Evolutionary conservation across 1,140 invertebrate genomes (phyloP), one percentile per base, ranked within the genome.

Genomic region (Antheraea pernyi): DNA sequence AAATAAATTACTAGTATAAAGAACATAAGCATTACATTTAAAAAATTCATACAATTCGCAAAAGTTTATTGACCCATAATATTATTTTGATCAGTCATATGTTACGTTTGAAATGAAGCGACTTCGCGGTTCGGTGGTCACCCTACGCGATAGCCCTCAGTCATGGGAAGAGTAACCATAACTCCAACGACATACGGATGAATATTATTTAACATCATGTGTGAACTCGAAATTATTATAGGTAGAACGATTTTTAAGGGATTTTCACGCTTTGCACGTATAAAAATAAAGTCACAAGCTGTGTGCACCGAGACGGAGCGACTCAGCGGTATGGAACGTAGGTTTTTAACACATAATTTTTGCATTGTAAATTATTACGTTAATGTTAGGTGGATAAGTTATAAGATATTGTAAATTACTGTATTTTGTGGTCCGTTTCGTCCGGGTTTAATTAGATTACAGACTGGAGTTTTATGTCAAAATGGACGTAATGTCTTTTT

Each of bases 91-190:
- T 77, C 70, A 68, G 59, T 75, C 74, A 78, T 76, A 80, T 77
- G 73, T 80, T 80, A 64, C 70, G 70, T 71, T 73, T 73, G 67
- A 71, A 70, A 71, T 72, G 71, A 81, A 80, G 73, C 76, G 75
- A 80, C 80, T 80, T 73, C 59, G 72, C 71, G 80, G 70, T 76
- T 69, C 72, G 78, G 37, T 78, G 65, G 60, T 61, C 78, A 84
- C 82, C 82, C 78, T 74, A 75, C 65, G 70, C 63, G 16, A 16
- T 13, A 9, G 13, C 46, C 46, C 1, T 53, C 16, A 0, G 6
- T 0, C 46, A 16, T 63, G 19, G 19, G 22, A 72, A 71, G 73
- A 19, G 2, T 22, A 68, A 66, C 62, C 22, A 60, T 66, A 68
- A 58, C 0, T 6, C 3, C 0, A 0, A 39, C 0, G n/a, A 2